phyloP scores from a whole-genome alignment of 2,888 invertebrate genomes.

The Cephalotes varians region DNA sequence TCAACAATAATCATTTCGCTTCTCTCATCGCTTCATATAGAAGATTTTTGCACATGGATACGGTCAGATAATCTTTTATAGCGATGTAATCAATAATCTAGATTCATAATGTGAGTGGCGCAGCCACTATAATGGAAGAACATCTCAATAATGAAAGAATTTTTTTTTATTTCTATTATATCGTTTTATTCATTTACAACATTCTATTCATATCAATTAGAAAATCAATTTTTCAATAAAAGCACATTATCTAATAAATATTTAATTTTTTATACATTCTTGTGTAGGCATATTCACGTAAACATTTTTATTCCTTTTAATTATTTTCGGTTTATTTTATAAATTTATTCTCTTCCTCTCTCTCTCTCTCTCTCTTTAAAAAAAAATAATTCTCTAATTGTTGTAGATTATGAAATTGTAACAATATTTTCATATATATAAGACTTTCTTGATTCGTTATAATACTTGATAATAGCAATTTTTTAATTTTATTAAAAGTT shows the following conservation, averaged over 20 bases:
- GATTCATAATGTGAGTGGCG: background rate
- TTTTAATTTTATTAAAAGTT: background rate
- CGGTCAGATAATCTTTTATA: background rate
- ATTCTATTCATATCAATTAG: background rate
- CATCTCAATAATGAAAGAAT: background rate
- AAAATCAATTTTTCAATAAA: conserved; percentile 10
- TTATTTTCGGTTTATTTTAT: background rate
- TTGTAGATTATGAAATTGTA: background rate
- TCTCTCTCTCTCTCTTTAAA: too few relatives aligned
- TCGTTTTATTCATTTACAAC: background rate
- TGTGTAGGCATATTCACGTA: too few relatives aligned
- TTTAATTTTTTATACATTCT: background rate
- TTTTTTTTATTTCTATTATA: conserved; percentile 1
- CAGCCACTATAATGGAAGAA: background rate
- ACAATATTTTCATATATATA: background rate
- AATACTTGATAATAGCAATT: background rate
- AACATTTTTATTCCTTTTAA: background rate
- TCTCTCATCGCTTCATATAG: conserved; percentile 9
- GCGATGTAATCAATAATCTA: background rate
- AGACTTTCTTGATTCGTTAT: background rate
- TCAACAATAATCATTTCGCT: conserved; percentile 1
- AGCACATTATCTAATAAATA: background rate
- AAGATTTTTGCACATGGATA: background rate
- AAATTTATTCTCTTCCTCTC: too few relatives aligned
- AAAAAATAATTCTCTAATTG: background rate